Base-by-base conservation (phyloP, 2,797 vertebrate species). In the Cichlasoma orientale region DNA sequence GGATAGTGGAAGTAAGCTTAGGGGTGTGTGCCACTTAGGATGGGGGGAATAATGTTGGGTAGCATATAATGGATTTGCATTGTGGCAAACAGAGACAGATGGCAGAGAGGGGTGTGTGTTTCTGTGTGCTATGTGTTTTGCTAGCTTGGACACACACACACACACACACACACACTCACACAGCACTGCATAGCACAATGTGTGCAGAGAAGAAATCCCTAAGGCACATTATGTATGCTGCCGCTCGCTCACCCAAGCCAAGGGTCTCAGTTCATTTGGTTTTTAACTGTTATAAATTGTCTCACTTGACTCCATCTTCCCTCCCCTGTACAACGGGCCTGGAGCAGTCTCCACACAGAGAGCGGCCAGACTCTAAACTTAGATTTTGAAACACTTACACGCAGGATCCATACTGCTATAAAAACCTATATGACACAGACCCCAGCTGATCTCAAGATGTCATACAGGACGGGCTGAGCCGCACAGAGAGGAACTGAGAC, bases 251-350 rank as follows among this genome's bases (percentile, higher is more conserved):
- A 84, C 90, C 92, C 91, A 89, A 92, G 90, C 91, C 90, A 88
- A 92, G 89, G 91, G 92, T 92, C 90, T 92, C 91, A 90, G 87
- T 94, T 93, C 91, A 93, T 95, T 93, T 93, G 90, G 61, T 93
- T 93, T 93, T 91, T 92, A 94, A 93, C 89, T 88, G 92, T 94
- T 93, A 93, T 92, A 93, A 94, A 93, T 94, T 87, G 92, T 92
- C 90, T 93, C 86, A 93, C 92, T 94, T 92, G 91, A 94, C 90
- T 93, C 90, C 86, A 70, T 93, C 86, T 88, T 92, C 90, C 86
- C 86, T 85, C 90, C 86, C 89, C 61, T 79, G 77, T 69, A 86
- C 92, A 90, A 86, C 86, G 83, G 73, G 78, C 89, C 90, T 16
- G 82, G 68, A 88, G 93, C 88, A 56, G 82, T 82, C 56, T 77